Conservation (phyloP, 2,797 vertebrate genomes). For the Microctenopoma steveboyesi region DNA sequence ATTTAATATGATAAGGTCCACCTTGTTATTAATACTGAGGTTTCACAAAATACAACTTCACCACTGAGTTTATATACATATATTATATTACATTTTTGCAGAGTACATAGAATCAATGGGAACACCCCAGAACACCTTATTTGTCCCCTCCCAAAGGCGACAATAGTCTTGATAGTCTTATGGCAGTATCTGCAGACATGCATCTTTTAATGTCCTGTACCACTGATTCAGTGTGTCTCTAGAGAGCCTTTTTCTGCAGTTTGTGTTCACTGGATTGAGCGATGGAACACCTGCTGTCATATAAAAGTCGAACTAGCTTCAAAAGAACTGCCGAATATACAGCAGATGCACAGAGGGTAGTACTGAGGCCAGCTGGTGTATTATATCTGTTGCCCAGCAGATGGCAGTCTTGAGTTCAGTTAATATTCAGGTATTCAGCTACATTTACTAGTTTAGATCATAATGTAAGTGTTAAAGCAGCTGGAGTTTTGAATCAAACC, state of each 20-base stretch:
- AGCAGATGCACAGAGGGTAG: constrained; percentile 58
- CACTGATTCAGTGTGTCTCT: constrained; percentile 43
- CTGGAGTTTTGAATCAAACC: constrained; percentile 43
- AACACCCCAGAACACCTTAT: constrained; percentile 31
- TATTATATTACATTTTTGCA: not conserved
- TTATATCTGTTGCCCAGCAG: constrained; percentile 51
- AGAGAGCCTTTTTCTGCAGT: constrained; percentile 49
- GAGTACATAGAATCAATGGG: constrained; percentile 16
- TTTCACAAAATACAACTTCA: constrained; percentile 24
- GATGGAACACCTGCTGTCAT: constrained; percentile 73
- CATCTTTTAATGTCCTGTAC: constrained; percentile 52
- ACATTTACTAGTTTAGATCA: constrained; percentile 28
- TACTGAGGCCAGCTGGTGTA: constrained; percentile 54
- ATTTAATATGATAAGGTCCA: constrained; percentile 7
- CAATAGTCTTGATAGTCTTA: not conserved
- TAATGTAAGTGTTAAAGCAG: constrained; percentile 32
- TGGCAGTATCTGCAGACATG: constrained; percentile 40
- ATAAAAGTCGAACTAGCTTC: constrained; percentile 55
- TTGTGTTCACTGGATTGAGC: constrained; percentile 48
- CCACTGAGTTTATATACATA: not conserved
- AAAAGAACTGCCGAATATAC: constrained; percentile 46
- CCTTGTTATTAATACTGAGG: constrained; percentile 5
- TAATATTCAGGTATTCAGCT: constrained; percentile 7
- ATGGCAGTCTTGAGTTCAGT: constrained; percentile 40
- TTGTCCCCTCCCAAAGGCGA: constrained; percentile 1